A percentile compares a stretch with the other conserved stretches of the same genome.
Evolutionary conservation across 2,113 vertebrate genomes (phyloP).

Genomic region (Cynopterus brachyotis): DNA sequence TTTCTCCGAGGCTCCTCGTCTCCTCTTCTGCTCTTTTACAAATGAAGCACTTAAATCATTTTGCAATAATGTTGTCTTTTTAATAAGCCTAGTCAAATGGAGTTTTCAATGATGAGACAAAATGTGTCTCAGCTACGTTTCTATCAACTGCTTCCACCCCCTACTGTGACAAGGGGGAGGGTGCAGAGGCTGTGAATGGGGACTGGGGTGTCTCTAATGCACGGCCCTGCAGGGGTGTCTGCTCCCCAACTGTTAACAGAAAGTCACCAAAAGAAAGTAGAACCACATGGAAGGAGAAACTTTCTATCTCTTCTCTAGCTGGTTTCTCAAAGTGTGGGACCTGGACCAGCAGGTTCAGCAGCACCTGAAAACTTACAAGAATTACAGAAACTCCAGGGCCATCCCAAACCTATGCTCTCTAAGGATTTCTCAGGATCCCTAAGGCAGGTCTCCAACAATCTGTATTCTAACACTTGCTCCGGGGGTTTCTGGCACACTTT

Average conservation of each 20-base stretch:
- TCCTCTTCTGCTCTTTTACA: not conserved
- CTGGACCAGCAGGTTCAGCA: too few species aligned
- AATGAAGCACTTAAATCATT: conserved; percentile 62
- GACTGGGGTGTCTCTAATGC: not conserved
- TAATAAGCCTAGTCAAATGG: conserved; percentile 24
- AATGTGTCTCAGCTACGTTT: rapidly evolving
- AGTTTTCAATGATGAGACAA: not conserved
- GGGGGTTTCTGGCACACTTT: not conserved
- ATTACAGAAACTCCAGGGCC: not conserved
- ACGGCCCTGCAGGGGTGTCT: not conserved
- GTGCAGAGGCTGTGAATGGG: rapidly evolving
- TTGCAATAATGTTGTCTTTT: conserved; percentile 43
- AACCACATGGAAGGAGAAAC: rapidly evolving
- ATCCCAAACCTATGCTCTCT: too few species aligned
- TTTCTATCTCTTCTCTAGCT: not conserved
- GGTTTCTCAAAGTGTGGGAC: not conserved
- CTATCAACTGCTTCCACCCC: not conserved
- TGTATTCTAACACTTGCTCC: too few species aligned
- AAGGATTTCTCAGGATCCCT: not conserved
- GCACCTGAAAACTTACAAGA: not conserved
- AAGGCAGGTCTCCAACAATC: not conserved
- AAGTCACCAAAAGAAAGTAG: not conserved
- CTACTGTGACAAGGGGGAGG: not conserved
- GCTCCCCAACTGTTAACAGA: not conserved
- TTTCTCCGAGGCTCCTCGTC: not conserved